Conservation (phyloP, 2,113 vertebrate genomes). For the Drymodes brunneopygia region DNA sequence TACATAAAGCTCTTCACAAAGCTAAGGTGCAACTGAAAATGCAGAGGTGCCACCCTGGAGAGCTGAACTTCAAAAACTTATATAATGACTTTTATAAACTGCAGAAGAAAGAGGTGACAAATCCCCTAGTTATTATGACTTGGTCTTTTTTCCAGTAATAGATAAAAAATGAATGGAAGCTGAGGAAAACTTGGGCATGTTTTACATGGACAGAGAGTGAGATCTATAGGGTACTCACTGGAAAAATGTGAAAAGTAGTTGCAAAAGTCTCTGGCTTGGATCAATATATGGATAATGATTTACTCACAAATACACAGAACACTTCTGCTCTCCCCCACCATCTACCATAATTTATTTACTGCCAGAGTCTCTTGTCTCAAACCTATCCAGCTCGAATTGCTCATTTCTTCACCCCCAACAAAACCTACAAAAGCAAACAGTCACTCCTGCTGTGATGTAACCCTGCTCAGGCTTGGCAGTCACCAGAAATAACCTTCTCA, state of each 20-base stretch:
- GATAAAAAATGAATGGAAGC: neutral
- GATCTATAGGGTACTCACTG: neutral
- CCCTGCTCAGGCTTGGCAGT: neutral
- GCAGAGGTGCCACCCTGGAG: neutral
- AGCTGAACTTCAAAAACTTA: neutral
- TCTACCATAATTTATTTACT: neutral
- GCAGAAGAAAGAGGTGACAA: neutral
- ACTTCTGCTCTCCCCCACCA: neutral
- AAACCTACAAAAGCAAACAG: neutral
- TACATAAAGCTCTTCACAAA: neutral
- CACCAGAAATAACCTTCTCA: neutral
- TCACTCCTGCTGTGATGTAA: neutral
- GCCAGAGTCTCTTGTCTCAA: neutral
- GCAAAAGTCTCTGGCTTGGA: neutral
- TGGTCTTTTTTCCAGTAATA: neutral
- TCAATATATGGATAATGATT: neutral
- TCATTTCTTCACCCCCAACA: neutral
- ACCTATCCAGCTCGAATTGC: neutral
- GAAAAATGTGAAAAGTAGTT: neutral
- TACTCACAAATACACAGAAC: neutral
- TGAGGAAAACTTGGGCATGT: neutral
- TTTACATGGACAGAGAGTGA: fast-evolving
- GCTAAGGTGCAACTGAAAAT: neutral
- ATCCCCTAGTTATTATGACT: neutral
- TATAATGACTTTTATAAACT: neutral